Percentiles rank a stretch among this genome's conserved stretches.
Evolutionary conservation across 2,888 invertebrate genomes (phyloP).

Genomic region (Drosophila cognata): DNA sequence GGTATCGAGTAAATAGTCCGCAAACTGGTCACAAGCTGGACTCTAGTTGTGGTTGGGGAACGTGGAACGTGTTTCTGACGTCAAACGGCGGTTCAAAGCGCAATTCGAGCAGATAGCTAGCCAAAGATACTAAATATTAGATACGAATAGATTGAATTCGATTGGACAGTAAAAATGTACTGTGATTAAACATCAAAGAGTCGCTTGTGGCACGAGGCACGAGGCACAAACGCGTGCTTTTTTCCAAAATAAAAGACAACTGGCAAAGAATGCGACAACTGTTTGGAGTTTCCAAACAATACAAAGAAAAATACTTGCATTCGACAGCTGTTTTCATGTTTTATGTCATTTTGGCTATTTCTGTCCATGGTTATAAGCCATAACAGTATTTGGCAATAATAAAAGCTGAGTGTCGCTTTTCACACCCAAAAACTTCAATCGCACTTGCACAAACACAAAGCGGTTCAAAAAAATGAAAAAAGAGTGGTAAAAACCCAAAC

Average conservation of each 20-base stretch:
- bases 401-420: slow-evolving; percentile 23
- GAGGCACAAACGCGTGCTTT: slow-evolving; percentile 18
- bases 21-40: slow-evolving; percentile 28
- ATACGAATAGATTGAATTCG: slow-evolving; percentile 16
- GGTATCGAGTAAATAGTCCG: not conserved
- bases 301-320: slow-evolving; percentile 10
- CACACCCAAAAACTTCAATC: slow-evolving; percentile 18
- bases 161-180: not conserved
- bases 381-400: slow-evolving; percentile 35
- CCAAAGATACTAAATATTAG: slow-evolving; percentile 7
- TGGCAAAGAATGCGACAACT: slow-evolving; percentile 13
- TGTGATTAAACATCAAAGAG: slow-evolving; percentile 3
- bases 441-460: slow-evolving; percentile 52
- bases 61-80: slow-evolving; percentile 43
- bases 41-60: not conserved
- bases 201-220: slow-evolving; percentile 19
- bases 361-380: slow-evolving; percentile 5
- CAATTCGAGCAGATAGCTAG: slow-evolving; percentile 52
- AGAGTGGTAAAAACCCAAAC: slow-evolving; percentile 39
- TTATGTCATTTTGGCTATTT: slow-evolving; percentile 25
- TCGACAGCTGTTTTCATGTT: slow-evolving; percentile 36
- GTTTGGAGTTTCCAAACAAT: slow-evolving; percentile 29
- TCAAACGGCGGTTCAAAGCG: slow-evolving; percentile 60
- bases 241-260: not conserved
- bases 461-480: not conserved